phyloP scores from a whole-genome alignment of 30 jellyfish, hydroid and myxozoan genomes.

The Hydra vulgaris region DNA sequence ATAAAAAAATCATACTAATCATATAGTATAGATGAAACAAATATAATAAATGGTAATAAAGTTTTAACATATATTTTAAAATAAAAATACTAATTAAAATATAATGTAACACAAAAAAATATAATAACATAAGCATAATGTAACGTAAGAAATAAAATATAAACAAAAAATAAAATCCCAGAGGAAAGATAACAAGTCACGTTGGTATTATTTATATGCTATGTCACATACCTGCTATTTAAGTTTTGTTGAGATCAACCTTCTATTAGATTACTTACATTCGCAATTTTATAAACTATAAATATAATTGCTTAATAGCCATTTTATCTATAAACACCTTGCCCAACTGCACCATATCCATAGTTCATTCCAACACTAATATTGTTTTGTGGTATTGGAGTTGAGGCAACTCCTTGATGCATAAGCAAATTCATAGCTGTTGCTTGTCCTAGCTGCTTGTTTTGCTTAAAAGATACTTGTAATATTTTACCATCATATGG shows the following conservation, averaged over 20 bases:
- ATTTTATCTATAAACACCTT: neutral
- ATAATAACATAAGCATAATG: neutral
- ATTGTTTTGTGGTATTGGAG: neutral
- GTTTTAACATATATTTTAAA: neutral
- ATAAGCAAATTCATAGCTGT: neutral
- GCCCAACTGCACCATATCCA: neutral
- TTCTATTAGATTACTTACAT: neutral
- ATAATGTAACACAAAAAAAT: neutral
- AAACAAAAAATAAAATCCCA: neutral
- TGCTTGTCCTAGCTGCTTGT: conserved; percentile 3
- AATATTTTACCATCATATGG: conserved; percentile 71
- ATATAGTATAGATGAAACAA: neutral
- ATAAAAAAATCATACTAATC: neutral
- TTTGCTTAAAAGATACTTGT: conserved; percentile 86
- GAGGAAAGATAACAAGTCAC: neutral
- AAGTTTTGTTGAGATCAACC: neutral
- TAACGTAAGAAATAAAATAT: too few relatives aligned
- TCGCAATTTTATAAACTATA: too few relatives aligned
- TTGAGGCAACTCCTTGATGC: neutral
- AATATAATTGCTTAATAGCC: neutral
- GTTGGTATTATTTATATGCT: neutral
- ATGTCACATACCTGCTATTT: neutral
- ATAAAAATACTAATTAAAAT: neutral
- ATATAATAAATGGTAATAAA: neutral
- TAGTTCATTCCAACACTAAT: neutral